phyloP scores from a whole-genome alignment of 2,797 vertebrate genomes.

The Melanotaenia parkinsoni region DNA sequence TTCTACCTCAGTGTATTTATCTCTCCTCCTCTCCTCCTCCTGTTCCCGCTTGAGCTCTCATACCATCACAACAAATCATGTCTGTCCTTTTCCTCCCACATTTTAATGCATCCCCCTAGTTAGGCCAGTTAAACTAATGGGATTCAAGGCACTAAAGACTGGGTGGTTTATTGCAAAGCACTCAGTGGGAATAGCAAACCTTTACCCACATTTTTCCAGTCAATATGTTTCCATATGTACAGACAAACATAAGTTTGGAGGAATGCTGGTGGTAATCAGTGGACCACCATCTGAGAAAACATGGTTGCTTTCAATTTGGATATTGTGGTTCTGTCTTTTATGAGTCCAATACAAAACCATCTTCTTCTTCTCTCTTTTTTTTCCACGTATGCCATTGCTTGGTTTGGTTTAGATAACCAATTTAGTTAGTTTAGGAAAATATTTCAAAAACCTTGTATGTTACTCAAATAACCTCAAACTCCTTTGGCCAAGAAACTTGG shows the following conservation, averaged over 20 bases:
- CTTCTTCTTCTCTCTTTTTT: background rate
- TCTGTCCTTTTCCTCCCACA: slow-evolving; percentile 36
- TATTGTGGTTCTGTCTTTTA: background rate
- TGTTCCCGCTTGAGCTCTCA: slow-evolving; percentile 37
- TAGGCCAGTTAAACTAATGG: slow-evolving; percentile 32
- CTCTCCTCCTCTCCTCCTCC: slow-evolving; percentile 45
- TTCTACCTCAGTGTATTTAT: slow-evolving; percentile 50
- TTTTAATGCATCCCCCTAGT: slow-evolving; percentile 33
- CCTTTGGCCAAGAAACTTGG: background rate
- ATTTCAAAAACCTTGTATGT: too few species aligned
- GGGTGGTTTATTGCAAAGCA: slow-evolving; percentile 65
- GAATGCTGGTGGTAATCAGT: background rate
- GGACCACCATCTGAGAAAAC: background rate
- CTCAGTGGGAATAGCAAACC: slow-evolving; percentile 43
- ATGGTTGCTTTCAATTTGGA: background rate
- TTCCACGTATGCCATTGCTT: background rate
- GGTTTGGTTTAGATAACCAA: background rate
- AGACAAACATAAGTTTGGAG: background rate
- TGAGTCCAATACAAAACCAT: background rate
- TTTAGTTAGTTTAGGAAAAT: background rate
- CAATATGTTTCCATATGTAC: background rate
- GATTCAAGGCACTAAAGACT: slow-evolving; percentile 57
- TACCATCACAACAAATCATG: slow-evolving; percentile 57
- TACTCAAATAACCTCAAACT: background rate
- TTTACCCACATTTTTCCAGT: slow-evolving; percentile 48